Evolutionary conservation across 2,888 invertebrate genomes (phyloP), one percentile per base, ranked within the genome.

Genomic region (Stegophylla sp.): DNA sequence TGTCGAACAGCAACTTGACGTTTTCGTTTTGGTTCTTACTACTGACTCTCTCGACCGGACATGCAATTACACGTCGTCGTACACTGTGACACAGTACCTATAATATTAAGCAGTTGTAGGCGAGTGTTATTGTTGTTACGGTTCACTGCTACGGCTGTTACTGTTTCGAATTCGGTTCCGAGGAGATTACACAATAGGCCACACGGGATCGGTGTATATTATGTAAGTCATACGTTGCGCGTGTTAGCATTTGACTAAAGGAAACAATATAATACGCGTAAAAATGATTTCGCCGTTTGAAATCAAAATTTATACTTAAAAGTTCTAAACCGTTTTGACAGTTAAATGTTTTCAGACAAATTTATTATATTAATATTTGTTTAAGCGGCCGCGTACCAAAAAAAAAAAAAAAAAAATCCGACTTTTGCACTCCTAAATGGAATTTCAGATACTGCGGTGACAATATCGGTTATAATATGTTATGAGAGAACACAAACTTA

Each of bases 131-230:
- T 41, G 13, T 41, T 41, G 15, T 45, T 45, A 66, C 45, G 66
- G 51, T 69, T 69, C 51, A 34, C 34, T 51, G 48, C 43, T 66
- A 23, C 26, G 12, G 7, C 34, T 51, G 48, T 45, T 66, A 23
- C 26, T 20, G 7, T 66, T 66, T 28, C 20, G 53, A 15, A 15
- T 41, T 71, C 2, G 7, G 20, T n/a, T 59, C 45, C 26, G 26
- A 59, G 73, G 73, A 43, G 73, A 59, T 45, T 45, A 26, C 4
- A 26, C 4, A 59, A 43, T 73, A 73, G 73, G 59, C 73, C 59
- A 73, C 34, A 59, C n/a, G 26, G 45, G 17, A 59, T 23, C 71
- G 34, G 20, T 1, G n/a, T 28, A 51, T 51, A 10, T 13, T 28
- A 28, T 51, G 10, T 12, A 12, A 48, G 9, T 20, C 53, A n/a